Percentiles rank a stretch among this genome's conserved stretches.
phyloP scores from a whole-genome alignment of 64 coral and sea anemone genomes.

The Astreopora myriophthalma region DNA sequence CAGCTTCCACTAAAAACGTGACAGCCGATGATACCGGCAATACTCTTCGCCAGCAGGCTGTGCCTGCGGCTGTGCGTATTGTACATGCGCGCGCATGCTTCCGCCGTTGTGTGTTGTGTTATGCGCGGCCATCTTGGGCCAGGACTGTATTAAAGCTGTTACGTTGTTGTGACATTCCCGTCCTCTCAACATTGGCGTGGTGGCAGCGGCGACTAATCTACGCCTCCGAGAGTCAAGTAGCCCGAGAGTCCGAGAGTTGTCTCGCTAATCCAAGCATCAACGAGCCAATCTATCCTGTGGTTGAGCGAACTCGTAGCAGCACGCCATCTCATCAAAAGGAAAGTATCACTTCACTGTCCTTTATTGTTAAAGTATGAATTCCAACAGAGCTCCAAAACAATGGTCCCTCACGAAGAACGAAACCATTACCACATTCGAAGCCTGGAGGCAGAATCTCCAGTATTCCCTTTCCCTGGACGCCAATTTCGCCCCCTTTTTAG shows the following conservation, averaged over 20 bases:
- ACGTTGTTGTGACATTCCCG: too few relatives aligned
- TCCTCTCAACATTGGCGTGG: too few relatives aligned
- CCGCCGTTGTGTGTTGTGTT: neutral
- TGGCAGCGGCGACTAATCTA: too few relatives aligned
- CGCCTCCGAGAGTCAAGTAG: too few relatives aligned
- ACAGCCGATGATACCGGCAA: neutral
- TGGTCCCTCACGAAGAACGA: slow-evolving; percentile 7
- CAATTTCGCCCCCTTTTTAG: neutral
- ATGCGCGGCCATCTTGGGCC: neutral
- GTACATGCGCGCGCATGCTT: neutral
- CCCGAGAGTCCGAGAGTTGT: neutral
- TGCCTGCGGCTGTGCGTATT: neutral
- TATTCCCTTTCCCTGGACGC: neutral
- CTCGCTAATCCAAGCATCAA: neutral
- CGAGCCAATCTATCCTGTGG: neutral
- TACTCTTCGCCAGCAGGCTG: neutral
- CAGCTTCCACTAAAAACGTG: neutral
- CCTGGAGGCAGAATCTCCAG: neutral
- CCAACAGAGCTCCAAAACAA: neutral
- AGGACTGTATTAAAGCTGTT: neutral
- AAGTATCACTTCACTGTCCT: neutral
- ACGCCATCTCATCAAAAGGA: neutral
- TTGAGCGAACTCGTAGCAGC: neutral
- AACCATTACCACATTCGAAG: slow-evolving; percentile 3
- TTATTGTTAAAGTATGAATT: neutral